These are phyloP conservation scores for Scaptomyza polygonia DNA, from an alignment of 2,888 invertebrate species.

Conservation along the genomic window DNA sequence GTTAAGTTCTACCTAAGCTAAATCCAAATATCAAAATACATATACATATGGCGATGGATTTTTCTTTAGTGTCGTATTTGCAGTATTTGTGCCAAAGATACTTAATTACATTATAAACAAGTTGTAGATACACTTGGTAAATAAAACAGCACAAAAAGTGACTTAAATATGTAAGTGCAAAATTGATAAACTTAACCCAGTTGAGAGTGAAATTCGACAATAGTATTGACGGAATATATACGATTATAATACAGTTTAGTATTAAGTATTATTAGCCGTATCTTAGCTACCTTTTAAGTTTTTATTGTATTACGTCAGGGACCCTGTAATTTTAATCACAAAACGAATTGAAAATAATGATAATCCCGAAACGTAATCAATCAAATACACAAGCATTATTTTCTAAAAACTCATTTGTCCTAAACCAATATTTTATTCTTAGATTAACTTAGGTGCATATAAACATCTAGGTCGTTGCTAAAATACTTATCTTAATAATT, in stretches of 20 bases:
- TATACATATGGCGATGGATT: background rate
- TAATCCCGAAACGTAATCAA: conserved; percentile 17
- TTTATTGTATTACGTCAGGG: conserved; percentile 40
- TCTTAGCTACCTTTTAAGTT: conserved; percentile 54
- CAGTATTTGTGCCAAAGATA: conserved; percentile 80
- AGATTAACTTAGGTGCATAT: background rate
- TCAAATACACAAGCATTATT: conserved; percentile 34
- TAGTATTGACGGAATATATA: conserved; percentile 20
- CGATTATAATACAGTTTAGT: conserved; percentile 17
- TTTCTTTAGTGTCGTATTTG: conserved; percentile 18
- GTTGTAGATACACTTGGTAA: conserved; percentile 23
- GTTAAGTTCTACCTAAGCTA: conserved; percentile 82
- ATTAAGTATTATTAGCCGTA: conserved; percentile 60
- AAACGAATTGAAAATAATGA: conserved; percentile 25
- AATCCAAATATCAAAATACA: conserved; percentile 4
- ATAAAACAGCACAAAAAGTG: conserved; percentile 50
- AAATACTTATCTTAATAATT: background rate
- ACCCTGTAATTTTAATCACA: conserved; percentile 65
- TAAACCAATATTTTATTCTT: background rate
- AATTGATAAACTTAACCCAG: conserved; percentile 37
- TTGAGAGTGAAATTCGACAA: conserved; percentile 45
- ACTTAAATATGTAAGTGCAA: conserved; percentile 67
- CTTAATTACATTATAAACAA: conserved; percentile 36
- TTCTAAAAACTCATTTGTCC: conserved; percentile 3
- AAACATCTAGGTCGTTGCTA: background rate